phyloP scores from a whole-genome alignment of 2,797 vertebrate species.

The Urosaurus nigricauda region DNA sequence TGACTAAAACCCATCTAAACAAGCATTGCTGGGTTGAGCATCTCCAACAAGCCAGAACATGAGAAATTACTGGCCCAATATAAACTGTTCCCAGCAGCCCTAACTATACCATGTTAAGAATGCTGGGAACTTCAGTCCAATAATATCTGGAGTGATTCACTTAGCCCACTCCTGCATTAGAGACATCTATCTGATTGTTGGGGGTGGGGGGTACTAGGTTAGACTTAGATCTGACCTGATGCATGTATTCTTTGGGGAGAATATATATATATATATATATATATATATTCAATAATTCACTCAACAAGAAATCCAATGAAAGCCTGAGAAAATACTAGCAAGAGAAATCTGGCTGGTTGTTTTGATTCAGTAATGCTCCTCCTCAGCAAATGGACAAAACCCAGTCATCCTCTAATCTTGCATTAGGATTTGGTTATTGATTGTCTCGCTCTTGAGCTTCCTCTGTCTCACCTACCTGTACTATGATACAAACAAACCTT shows the following conservation, averaged over 20 bases:
- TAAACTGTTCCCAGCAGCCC: background rate
- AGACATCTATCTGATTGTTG: too few species aligned
- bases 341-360: background rate
- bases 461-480: background rate
- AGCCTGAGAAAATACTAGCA: constrained; percentile 7
- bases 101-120: too few species aligned
- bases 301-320: constrained; percentile 26
- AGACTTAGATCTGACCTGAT: too few species aligned
- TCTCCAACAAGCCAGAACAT: constrained; percentile 20
- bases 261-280: too few species aligned
- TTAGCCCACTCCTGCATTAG: too few species aligned
- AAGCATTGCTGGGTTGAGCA: constrained; percentile 4
- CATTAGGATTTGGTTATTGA: background rate
- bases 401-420: too few species aligned
- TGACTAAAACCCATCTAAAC: constrained; percentile 10
- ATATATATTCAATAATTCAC: background rate
- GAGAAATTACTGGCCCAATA: constrained; percentile 35
- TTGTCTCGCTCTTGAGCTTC: background rate
- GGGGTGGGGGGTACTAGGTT: too few species aligned
- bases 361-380: background rate
- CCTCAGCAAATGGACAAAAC: background rate
- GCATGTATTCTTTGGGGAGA: too few species aligned
- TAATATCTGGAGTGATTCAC: too few species aligned
- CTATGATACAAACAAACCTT: background rate
- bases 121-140: too few species aligned